phyloP scores from a whole-genome alignment of 1,140 invertebrate species.

The Ceratosolen fusciceps region DNA sequence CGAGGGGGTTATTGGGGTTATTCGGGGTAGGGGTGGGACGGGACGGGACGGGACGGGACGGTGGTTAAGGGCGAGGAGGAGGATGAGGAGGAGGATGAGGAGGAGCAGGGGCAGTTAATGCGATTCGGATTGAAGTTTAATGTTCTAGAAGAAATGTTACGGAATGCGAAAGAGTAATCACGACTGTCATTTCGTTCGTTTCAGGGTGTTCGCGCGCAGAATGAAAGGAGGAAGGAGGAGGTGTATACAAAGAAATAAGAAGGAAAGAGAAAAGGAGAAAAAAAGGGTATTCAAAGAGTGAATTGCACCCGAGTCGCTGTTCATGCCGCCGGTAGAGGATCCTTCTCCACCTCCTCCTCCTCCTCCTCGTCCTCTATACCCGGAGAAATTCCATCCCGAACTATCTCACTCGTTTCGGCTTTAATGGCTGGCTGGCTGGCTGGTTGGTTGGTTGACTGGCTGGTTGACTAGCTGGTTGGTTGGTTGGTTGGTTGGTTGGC shows the following conservation, averaged over 20 bases:
- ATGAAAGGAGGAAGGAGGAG: constrained; percentile 3
- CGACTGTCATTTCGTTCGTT: constrained; percentile 50
- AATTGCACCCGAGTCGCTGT: constrained; percentile 53
- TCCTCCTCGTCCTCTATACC: constrained; percentile 32
- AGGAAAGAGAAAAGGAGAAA: constrained; percentile 31
- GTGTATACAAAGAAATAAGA: constrained; percentile 36
- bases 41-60: too few species aligned
- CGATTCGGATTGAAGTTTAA: constrained; percentile 47
- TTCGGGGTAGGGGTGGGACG: too few species aligned
- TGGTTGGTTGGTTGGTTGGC: too few species aligned
- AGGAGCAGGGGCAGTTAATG: constrained; percentile 32
- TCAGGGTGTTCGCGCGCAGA: constrained; percentile 37
- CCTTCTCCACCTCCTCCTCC: too few species aligned
- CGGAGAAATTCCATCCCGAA: constrained; percentile 52
- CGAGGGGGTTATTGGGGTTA: too few species aligned
- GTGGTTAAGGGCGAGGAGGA: too few species aligned
- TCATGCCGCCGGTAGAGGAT: too few species aligned
- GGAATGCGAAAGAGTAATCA: constrained; percentile 57
- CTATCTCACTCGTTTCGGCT: constrained; percentile 50
- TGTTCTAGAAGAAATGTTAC: constrained; percentile 52
- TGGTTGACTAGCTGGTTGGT: too few species aligned
- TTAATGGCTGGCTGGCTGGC: constrained; percentile 35
- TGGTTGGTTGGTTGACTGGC: too few species aligned
- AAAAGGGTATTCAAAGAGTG: constrained; percentile 53
- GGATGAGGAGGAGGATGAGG: too few species aligned